Conservation (phyloP, 2,113 vertebrate genomes). For the Drymodes brunneopygia region DNA sequence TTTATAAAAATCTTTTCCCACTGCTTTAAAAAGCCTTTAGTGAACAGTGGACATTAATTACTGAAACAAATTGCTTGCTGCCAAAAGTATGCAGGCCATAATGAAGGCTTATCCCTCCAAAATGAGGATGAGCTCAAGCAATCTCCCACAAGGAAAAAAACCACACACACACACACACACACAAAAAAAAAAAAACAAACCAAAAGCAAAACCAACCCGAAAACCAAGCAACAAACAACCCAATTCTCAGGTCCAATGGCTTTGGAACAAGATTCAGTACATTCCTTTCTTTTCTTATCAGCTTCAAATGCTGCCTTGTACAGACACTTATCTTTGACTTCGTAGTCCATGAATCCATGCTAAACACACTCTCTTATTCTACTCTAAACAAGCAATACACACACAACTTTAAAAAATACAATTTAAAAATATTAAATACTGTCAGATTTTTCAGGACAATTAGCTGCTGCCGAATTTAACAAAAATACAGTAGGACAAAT, state of each 20-base stretch:
- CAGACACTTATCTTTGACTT: not conserved
- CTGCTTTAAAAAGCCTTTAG: not conserved
- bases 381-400: not conserved
- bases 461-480: not conserved
- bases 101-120: not conserved
- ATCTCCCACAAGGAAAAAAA: not conserved
- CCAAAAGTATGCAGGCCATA: not conserved
- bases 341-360: not conserved
- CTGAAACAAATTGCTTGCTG: conserved; percentile 3
- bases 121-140: not conserved
- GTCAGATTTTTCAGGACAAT: not conserved
- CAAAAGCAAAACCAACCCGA: not conserved
- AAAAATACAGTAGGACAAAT: not conserved
- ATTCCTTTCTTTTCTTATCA: conserved; percentile 13
- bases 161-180: not conserved
- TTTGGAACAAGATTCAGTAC: conserved; percentile 3
- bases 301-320: not conserved
- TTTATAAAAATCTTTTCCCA: not conserved
- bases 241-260: not conserved
- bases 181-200: not conserved
- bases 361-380: not conserved
- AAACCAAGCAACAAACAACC: not conserved
- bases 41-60: not conserved
- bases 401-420: not conserved
- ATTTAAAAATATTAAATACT: not conserved